These are phyloP conservation scores for Labeo catla DNA, from an alignment of 2,113 vertebrate genomes.

Conservation along the genomic window DNA sequence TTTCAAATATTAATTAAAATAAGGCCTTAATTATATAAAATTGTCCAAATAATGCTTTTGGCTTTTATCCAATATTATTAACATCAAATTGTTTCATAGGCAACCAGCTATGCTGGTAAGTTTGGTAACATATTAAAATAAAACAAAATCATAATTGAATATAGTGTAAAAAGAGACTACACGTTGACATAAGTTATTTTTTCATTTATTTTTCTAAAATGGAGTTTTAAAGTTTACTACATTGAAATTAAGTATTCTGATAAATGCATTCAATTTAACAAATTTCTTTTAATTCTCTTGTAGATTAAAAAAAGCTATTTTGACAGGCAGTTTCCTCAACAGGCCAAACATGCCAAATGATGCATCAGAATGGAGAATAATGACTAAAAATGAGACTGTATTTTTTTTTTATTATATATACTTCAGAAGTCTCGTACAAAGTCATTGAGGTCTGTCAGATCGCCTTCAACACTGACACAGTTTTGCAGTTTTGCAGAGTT, in stretches of 20 bases:
- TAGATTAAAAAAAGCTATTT: neutral
- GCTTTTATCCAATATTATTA: neutral
- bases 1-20: neutral
- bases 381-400: neutral
- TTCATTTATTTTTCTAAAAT: neutral
- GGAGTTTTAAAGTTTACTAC: neutral
- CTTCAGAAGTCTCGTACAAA: neutral
- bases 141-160: neutral
- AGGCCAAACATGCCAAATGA: neutral
- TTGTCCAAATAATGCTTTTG: neutral
- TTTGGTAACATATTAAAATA: neutral
- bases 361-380: neutral
- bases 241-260: neutral
- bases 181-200: neutral
- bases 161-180: neutral
- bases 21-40: neutral
- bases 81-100: neutral
- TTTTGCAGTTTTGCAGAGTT: neutral
- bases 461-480: neutral
- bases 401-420: neutral
- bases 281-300: neutral
- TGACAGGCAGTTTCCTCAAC: neutral
- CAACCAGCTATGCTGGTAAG: too few species aligned
- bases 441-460: neutral
- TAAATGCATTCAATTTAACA: neutral